Evolutionary conservation across 2,888 invertebrate genomes (phyloP).

Genomic region (Pardosa pseudoannulata): DNA sequence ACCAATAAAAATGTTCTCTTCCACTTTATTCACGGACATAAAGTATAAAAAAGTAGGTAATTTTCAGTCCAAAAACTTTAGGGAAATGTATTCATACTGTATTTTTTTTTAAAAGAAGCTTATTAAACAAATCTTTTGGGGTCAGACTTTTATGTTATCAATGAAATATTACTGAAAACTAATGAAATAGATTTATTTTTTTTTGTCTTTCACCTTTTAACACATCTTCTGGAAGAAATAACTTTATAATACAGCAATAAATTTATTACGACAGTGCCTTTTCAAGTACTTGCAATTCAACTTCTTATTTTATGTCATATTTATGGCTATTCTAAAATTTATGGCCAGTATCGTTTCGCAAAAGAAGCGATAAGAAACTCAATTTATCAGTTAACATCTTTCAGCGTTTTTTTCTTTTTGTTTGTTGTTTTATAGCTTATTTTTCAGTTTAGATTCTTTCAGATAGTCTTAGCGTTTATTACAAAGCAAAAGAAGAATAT

Average conservation of each 20-base stretch:
- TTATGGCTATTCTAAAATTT: conserved; percentile 8
- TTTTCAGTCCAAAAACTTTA: too few relatives aligned
- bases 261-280: background rate
- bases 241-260: background rate
- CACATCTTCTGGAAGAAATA: background rate
- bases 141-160: too few relatives aligned
- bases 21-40: too few relatives aligned
- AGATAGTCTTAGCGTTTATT: background rate
- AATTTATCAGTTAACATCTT: background rate
- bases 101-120: too few relatives aligned
- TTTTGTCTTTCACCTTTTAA: background rate
- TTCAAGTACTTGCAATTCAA: background rate
- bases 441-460: too few relatives aligned
- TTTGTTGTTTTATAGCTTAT: too few relatives aligned
- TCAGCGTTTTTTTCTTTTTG: background rate
- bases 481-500: too few relatives aligned
- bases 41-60: too few relatives aligned
- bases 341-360: background rate
- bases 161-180: too few relatives aligned
- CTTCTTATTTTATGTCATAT: conserved; percentile 17
- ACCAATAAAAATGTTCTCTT: too few relatives aligned
- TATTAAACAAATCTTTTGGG: too few relatives aligned
- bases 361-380: background rate
- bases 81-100: too few relatives aligned
- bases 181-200: background rate